Base-by-base conservation (phyloP, 64 coral and sea anemone species). In the Stylophora pistillata region DNA sequence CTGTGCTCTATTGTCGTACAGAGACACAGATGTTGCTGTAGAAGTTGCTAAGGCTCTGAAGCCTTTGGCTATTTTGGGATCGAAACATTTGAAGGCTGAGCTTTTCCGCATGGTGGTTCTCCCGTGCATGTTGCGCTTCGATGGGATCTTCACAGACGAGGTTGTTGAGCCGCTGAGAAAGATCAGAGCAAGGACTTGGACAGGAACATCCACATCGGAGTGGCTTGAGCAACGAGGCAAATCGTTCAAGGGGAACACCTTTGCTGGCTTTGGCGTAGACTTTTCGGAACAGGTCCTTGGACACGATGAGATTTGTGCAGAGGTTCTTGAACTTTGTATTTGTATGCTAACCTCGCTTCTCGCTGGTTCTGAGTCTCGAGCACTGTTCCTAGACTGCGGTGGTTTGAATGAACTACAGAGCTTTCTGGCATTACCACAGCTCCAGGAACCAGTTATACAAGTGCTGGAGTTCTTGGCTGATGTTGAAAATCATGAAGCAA, bases 61-160 rank as follows among this genome's bases (percentile, higher is more conserved):
- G 81, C 30, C 91, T 31, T 75, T 93, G 55, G 91, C 87, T 2
- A 56, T 29, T 55, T 33, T 80, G 1, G 91, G 91, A 23, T 88
- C 91, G 12, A 59, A 15, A 27, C 47, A 73, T 28, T 33, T 93
- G 5, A 88, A 82, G 31, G 85, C 79, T 4, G 91, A 93, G 31
- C 31, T 93, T 10, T 88, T 93, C 53, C 84, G 91, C 21, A 25
- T 93, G 68, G 85, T 93, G 23, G 32, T 93, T 74, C 86, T 93
- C 81, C 91, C 91, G n/a, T 88, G 85, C 20, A 87, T 93, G 14
- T 82, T 93, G 5, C 84, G 91, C 23, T 88, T 60, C 28, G 85
- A 93, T 47, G 58, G 85, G 20, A 53, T 73, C 53, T 87, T 76
- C 29, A 73, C 53, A 15, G 85, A 87, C 58, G 73, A 87, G 58